A percentile compares a stretch with the other conserved stretches of the same genome.
phyloP scores from a whole-genome alignment of 2,888 invertebrate species.

The Drosophila rellima region DNA sequence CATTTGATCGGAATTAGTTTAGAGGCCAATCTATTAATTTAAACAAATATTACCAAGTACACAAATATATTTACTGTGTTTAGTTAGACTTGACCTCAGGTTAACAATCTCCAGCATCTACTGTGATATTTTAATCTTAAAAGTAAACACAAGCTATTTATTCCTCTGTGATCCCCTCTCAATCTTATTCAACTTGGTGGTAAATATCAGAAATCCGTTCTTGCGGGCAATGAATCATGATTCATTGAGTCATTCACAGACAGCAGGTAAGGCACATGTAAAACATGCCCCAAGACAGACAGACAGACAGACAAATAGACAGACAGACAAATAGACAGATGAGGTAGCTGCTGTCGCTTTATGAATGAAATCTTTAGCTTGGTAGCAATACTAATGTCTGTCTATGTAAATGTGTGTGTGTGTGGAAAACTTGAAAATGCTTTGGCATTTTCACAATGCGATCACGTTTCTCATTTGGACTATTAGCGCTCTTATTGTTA shows the following conservation, averaged over 20 bases:
- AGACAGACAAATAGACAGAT: conserved; percentile 9
- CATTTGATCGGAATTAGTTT: too few species aligned
- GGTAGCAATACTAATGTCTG: neutral
- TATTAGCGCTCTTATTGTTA: conserved; percentile 14
- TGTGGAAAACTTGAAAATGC: conserved; percentile 24
- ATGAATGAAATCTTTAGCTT: conserved; percentile 47
- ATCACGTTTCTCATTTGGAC: conserved; percentile 49
- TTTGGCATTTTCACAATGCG: conserved; percentile 43
- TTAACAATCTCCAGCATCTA: neutral
- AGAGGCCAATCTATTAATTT: too few species aligned
- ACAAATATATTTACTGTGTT: too few species aligned
- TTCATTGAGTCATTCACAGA: conserved; percentile 31
- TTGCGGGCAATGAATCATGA: conserved; percentile 26
- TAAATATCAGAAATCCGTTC: conserved; percentile 15
- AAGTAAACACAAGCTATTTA: neutral
- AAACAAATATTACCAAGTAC: too few species aligned
- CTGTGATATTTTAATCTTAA: conserved; percentile 14
- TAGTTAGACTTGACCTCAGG: too few species aligned
- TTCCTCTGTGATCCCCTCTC: neutral
- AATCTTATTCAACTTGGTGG: neutral
- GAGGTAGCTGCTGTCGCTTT: conserved; percentile 17
- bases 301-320: neutral
- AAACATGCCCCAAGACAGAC: conserved; percentile 49
- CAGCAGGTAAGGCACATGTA: conserved; percentile 35
- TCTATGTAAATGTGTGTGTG: neutral